Base-by-base conservation (phyloP, 2,113 vertebrate species). In the Salvator merianae region DNA sequence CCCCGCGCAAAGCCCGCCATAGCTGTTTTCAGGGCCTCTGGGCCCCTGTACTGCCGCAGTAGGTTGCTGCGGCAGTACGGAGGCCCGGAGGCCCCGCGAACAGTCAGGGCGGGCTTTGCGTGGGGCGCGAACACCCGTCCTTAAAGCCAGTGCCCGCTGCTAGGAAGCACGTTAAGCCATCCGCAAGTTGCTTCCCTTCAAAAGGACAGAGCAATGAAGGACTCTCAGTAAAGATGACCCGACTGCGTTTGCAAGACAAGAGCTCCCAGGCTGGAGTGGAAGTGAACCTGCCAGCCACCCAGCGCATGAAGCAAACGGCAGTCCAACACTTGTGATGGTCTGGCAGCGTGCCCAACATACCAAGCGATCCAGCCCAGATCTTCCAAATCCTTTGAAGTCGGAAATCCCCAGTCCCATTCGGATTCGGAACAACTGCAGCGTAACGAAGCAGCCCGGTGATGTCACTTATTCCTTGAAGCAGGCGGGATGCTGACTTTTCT, bases 391-490 rank as follows among this genome's bases (percentile, higher is more conserved):
- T 71, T 20, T 2, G 79, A 81, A 66, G 50, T 34, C 20, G 79
- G 68, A 38, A 81, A 81, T 10, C 47, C 50, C 32, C 26, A 16
- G 79, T 30, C 16, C 79, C 47, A 38, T 81, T 81, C 79, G 71
- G 66, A 71, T 59, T 70, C 66, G 1, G 32, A 55, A 81, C 79
- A 81, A 81, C 79, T 81, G 79, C 79, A 81, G 79, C 32, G 10
- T 28, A 32, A 81, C 55, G 68, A 81, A 71, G 53, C 79, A 55
- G 68, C 68, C 1, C 5, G 7, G 32, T 30, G 50, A 71, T 70
- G 16, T 50, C 79, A 71, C 24, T 55, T 8, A 22, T 16, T 66
- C 79, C 32, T 36, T 24, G 79, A 81, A 24, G 79, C 66, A 55
- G 79, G 28, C 7, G 32, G n/a, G 65, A 53, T 30, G 22, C 32